phyloP scores from a whole-genome alignment of 2,113 vertebrate genomes.

The Centropus bengalensis region DNA sequence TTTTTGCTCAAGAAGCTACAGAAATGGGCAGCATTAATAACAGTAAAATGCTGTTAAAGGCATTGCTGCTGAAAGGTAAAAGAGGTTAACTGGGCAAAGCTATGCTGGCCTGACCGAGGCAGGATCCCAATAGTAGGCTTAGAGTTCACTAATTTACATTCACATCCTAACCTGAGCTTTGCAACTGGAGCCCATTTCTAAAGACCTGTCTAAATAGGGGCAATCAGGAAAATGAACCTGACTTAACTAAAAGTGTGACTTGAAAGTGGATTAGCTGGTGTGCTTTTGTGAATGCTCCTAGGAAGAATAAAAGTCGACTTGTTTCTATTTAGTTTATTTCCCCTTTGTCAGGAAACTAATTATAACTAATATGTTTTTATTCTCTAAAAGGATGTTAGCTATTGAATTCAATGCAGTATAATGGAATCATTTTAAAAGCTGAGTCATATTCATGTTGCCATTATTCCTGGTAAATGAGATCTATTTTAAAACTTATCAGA shows the following conservation, averaged over 20 bases:
- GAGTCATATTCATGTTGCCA: not conserved
- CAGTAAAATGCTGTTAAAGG: constrained; percentile 37
- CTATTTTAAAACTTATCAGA: not conserved
- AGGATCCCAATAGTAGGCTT: constrained; percentile 19
- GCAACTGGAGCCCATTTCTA: constrained; percentile 47
- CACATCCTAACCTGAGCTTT: constrained; percentile 48
- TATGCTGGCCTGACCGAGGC: constrained; percentile 3
- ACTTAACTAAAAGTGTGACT: constrained; percentile 58
- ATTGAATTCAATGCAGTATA: constrained; percentile 16
- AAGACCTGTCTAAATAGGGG: constrained; percentile 65
- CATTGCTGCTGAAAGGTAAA: constrained; percentile 25
- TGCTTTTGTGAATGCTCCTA: not conserved
- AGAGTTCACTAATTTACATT: constrained; percentile 64
- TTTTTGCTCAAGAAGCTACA: constrained; percentile 42
- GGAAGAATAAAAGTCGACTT: not conserved
- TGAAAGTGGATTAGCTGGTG: constrained; percentile 47
- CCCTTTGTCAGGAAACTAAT: constrained; percentile 8
- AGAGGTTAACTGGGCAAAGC: constrained; percentile 53
- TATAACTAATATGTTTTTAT: constrained; percentile 6
- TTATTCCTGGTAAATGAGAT: not conserved
- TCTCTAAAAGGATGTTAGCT: not conserved
- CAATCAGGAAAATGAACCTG: constrained; percentile 69
- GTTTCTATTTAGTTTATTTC: constrained; percentile 33
- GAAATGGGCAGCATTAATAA: constrained; percentile 50
- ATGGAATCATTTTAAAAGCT: constrained; percentile 15